Base-by-base conservation (phyloP, 2,888 invertebrate species). In the Polymixis flavicincta region DNA sequence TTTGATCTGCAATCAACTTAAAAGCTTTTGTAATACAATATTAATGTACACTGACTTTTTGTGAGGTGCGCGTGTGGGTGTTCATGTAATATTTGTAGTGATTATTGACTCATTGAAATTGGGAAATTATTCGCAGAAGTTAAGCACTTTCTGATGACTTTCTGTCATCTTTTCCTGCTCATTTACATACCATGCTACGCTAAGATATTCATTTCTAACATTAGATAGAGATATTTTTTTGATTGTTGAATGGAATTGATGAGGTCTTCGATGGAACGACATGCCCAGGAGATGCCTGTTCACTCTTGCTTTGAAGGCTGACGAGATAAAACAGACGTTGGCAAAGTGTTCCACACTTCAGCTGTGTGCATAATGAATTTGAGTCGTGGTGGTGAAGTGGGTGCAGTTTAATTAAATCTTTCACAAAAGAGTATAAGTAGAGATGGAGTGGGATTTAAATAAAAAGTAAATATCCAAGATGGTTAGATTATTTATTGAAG, bases 1-100 rank as follows among this genome's bases (percentile, higher is more conserved):
- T 92, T 92, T 92, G 89, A 87, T 89, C 85, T 86, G 83, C 85
- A 89, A 90, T 89, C 85, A 88, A 85, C 86, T 86, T 83, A 85
- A 87, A 87, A 87, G 87, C 85, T 87, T 86, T 87, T 84, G 74
- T 87, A 79, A 87, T 87, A 74, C 77, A 78, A 86, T 86, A n/a
- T n/a, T n/a, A 86, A 85, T 80, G 76, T 80, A 74, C 67, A 82
- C 78, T 72, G 70, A 78, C 60, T 83, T 83, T 86, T 86, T 75
- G 57, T 74, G 71, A 74, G 55, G 52, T 65, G 55, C 28, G 50
- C 59, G 57, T 70, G 69, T 75, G 63, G 66, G 76, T 54, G 77
- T 76, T 77, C 61, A 60, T 76, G 70, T 76, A 76, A 76, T 82
- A 66, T 78, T 78, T 85, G 77, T 77, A 52, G 74, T 82, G 68